Evolutionary conservation across 2,888 invertebrate species (phyloP).

Genomic region (Nephrotoma appendiculata): DNA sequence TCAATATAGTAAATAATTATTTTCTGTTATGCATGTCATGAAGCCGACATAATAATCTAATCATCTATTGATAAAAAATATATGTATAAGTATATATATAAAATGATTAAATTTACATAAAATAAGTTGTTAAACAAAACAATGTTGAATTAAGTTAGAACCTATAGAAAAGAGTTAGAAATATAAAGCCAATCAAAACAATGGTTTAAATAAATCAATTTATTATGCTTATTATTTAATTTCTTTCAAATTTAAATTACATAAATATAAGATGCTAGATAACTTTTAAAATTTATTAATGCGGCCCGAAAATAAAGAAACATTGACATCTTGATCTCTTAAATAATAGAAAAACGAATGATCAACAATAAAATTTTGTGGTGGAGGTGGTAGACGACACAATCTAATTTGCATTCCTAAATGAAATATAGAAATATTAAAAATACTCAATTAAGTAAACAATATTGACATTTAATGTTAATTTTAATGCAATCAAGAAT

Average conservation of each 20-base stretch:
- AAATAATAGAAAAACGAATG: constrained; percentile 3
- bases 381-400: background rate
- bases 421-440: background rate
- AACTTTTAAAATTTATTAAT: background rate
- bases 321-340: background rate
- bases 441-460: background rate
- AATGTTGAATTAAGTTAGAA: too few relatives aligned
- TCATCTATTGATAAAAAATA: too few relatives aligned
- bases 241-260: background rate
- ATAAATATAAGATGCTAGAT: background rate
- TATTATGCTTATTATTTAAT: background rate
- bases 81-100: too few relatives aligned
- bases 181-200: background rate
- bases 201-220: background rate
- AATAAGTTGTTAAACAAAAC: too few relatives aligned
- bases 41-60: too few relatives aligned
- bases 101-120: too few relatives aligned
- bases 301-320: background rate
- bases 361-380: background rate
- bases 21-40: too few relatives aligned
- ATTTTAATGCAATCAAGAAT: background rate
- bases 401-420: background rate
- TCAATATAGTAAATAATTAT: too few relatives aligned
- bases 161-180: too few relatives aligned
- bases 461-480: background rate